Evolutionary conservation across 2,797 vertebrate genomes (phyloP), one percentile per base, ranked within the genome.

Genomic region (Gymnothorax javanicus): DNA sequence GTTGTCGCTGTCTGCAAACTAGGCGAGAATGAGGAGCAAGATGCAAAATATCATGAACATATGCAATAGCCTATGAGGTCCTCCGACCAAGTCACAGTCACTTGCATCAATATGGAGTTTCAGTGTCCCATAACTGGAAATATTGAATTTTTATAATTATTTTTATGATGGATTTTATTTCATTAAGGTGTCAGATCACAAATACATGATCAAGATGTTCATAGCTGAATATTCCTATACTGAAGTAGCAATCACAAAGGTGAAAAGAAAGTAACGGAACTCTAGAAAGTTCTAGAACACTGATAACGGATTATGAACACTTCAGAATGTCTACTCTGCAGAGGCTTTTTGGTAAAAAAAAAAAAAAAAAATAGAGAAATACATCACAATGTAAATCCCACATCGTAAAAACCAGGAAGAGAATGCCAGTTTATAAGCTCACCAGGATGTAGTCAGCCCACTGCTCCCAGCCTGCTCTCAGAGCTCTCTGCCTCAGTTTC

Each of bases 371-470:
- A 83, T 20, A 11, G 17, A 12, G 52, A 73, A 60, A 15, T 71
- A 25, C 25, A 23, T 64, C 15, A 62, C 59, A 71, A 86, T 13
- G 59, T 9, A 54, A 52, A 83, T 4, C 56, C 1, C 7, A 50
- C 43, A 60, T 2, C 56, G n/a, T 50, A 43, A 50, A 11, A 62
- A 15, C 43, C 11, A 75, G 6, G n/a, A 50, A 27, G 25, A 23
- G 85, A 15, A 52, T 17, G n/a, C 0, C 2, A n/a, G 62, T 20
- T 1, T 85, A 17, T 54, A 57, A 8, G 84, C 93, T 96, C 93
- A 98, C 97, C 96, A 98, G 91, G 88, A 98, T 93, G 87, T 97
- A 98, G 91, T 98, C 97, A 64, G 97, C 96, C 97, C 97, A 98
- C 56, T 94, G 96, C 87, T 95, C 94, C 77, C 95, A 94, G 7